Evolutionary conservation across 92 coral and sea anemone species (phyloP), one percentile per base, ranked within the genome.

Genomic region (Actinernus sp.): DNA sequence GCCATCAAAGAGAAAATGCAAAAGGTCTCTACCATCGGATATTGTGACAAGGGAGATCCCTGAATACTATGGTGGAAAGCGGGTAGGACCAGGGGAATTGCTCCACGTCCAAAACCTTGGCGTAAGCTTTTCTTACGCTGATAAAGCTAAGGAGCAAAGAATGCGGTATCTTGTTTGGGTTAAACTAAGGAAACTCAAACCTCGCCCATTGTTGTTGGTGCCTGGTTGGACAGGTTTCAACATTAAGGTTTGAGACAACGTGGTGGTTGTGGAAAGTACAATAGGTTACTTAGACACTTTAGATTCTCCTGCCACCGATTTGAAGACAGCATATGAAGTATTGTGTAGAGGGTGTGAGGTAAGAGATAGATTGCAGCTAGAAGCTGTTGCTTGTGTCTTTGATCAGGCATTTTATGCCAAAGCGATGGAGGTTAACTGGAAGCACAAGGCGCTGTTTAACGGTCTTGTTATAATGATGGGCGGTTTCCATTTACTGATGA

Each of bases 141-240:
- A 76, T 10, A 76, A 63, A 28, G 70, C 85, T 20, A 82, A 76
- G 48, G 44, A 52, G 44, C 54, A 50, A 39, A 34, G 43, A 24
- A 27, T 71, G 81, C 74, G 59, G 32, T 70, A 77, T 49, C 95
- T 78, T 20, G 84, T 78, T 38, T 83, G 95, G 84, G n/a, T 77
- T 32, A 87, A 88, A 43, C 61, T 88, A 7, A 76, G 93, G 58
- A 88, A 82, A 60, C 78, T 88, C 33, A 33, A 59, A 38, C 82
- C 81, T 1, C 86, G 82, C 58, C 86, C 94, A 18, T 54, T 87
- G 55, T 62, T 87, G 59, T 70, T 88, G 28, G 88, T 87, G 33
- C 93, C 89, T 46, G 87, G 87, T 17, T 88, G 90, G 90, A 88
- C 95, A 18, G 94, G 87, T 26, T 88, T 88, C 49, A 59, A 76